A percentile compares a stretch with the other conserved stretches of the same genome.
These are phyloP conservation scores for Agelaius phoeniceus DNA, from an alignment of 2,113 vertebrate species.

Conservation along the genomic window DNA sequence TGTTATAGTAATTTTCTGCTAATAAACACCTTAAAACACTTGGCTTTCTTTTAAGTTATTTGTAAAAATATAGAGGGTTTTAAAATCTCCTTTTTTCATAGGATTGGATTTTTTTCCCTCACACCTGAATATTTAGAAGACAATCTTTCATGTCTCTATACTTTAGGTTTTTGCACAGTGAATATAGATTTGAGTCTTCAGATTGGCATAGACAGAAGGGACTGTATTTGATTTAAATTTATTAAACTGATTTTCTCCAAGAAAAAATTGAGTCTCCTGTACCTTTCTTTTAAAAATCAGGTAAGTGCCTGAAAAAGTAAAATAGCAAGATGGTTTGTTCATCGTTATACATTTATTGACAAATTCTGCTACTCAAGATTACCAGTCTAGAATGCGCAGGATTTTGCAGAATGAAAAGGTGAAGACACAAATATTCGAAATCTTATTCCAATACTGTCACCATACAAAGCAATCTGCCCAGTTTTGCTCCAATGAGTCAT, in stretches of 20 bases:
- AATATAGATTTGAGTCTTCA: not conserved
- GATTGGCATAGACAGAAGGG: not conserved
- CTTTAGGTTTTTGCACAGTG: not conserved
- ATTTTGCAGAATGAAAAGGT: not conserved
- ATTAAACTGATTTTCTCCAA: not conserved
- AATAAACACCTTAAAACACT: not conserved
- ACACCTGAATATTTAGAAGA: not conserved
- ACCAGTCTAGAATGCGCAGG: accelerated
- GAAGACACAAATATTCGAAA: not conserved
- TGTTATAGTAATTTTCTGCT: not conserved
- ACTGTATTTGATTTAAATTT: not conserved
- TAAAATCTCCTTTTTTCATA: not conserved
- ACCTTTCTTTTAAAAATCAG: not conserved
- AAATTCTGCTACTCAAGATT: not conserved
- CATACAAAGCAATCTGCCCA: not conserved
- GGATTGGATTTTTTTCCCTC: not conserved
- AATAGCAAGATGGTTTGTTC: not conserved
- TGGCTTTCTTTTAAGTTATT: not conserved
- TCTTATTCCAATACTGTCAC: not conserved
- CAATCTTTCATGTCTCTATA: not conserved
- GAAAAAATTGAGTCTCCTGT: not conserved
- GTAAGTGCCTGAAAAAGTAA: not conserved
- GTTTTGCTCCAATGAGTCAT: not conserved
- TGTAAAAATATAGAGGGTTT: not conserved
- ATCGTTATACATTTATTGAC: not conserved